Conservation (phyloP, 2,797 vertebrate genomes). For the Oreochromis grahami region DNA sequence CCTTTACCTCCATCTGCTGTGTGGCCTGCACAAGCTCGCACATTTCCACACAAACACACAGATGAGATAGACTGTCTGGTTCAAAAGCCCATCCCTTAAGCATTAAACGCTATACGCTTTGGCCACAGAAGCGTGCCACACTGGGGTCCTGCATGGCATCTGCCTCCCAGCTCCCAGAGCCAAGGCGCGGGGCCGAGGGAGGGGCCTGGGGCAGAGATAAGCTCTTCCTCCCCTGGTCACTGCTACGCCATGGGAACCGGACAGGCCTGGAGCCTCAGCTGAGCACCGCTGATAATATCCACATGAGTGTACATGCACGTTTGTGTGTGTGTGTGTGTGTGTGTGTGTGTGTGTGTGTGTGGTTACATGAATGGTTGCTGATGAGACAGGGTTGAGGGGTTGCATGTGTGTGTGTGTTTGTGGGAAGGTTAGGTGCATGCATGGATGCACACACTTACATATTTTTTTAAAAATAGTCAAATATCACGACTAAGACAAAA, state of each 20-base stretch:
- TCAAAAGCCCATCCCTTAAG: slow-evolving; percentile 66
- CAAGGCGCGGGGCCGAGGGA: slow-evolving; percentile 64
- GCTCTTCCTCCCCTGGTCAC: slow-evolving; percentile 69
- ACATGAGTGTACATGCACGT: slow-evolving; percentile 56
- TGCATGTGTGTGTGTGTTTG: background rate
- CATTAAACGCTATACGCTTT: slow-evolving; percentile 58
- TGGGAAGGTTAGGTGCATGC: background rate
- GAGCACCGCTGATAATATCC: slow-evolving; percentile 78
- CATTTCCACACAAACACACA: slow-evolving; percentile 42
- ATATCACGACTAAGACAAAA: slow-evolving; percentile 42
- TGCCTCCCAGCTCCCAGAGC: slow-evolving; percentile 71
- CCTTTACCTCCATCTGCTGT: slow-evolving; percentile 73
- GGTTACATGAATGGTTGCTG: slow-evolving; percentile 20
- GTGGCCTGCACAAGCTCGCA: slow-evolving; percentile 39
- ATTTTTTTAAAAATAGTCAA: slow-evolving; percentile 6
- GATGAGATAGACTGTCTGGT: slow-evolving; percentile 48
- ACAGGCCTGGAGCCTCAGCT: slow-evolving; percentile 74
- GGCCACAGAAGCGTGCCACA: slow-evolving; percentile 56
- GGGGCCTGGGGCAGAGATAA: slow-evolving; percentile 69
- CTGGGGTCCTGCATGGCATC: slow-evolving; percentile 75
- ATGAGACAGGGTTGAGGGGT: background rate
- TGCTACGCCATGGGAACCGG: slow-evolving; percentile 57
- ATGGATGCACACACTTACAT: slow-evolving; percentile 17
- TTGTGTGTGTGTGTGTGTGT: background rate
- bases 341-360: background rate